These are phyloP conservation scores for Orchestes rusci DNA, from an alignment of 2,888 invertebrate genomes.

Conservation along the genomic window DNA sequence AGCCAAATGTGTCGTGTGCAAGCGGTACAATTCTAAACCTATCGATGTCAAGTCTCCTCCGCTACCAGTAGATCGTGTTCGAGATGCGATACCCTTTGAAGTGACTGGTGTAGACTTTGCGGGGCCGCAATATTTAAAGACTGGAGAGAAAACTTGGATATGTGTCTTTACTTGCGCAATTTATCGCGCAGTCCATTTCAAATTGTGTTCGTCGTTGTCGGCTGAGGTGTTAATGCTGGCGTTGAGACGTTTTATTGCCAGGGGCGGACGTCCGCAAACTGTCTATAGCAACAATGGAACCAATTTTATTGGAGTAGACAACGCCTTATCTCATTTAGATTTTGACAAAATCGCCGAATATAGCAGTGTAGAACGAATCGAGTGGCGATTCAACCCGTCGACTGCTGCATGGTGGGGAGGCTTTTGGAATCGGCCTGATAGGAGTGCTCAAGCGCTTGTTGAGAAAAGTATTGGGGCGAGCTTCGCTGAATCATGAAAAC, in stretches of 20 bases:
- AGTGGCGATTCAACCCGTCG: constrained; percentile 38
- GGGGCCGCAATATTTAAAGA: constrained; percentile 36
- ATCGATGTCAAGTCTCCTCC: too few relatives aligned
- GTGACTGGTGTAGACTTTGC: too few relatives aligned
- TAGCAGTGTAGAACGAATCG: constrained; percentile 23
- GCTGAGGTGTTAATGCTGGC: constrained; percentile 30
- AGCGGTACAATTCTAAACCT: too few relatives aligned
- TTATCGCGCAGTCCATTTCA: constrained; percentile 20
- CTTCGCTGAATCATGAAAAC: too few relatives aligned
- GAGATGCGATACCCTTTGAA: too few relatives aligned
- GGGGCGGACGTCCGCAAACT: constrained; percentile 8
- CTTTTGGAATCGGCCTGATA: too few relatives aligned
- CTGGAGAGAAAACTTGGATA: constrained; percentile 20
- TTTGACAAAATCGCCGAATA: constrained; percentile 18
- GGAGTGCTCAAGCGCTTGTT: too few relatives aligned
- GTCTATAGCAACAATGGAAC: constrained; percentile 19
- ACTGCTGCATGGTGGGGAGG: too few relatives aligned
- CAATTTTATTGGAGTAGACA: constrained; percentile 13
- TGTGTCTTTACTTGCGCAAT: constrained; percentile 21
- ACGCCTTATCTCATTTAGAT: constrained; percentile 4
- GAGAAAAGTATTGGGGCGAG: too few relatives aligned
- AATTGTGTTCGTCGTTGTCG: constrained; percentile 26
- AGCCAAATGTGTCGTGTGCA: constrained; percentile 25
- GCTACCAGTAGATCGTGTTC: constrained; percentile 33
- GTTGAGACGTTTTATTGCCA: constrained; percentile 12